Evolutionary conservation across 1,140 invertebrate genomes (phyloP), one percentile per base, ranked within the genome.

Genomic region (Drosophila nigrodunni): DNA sequence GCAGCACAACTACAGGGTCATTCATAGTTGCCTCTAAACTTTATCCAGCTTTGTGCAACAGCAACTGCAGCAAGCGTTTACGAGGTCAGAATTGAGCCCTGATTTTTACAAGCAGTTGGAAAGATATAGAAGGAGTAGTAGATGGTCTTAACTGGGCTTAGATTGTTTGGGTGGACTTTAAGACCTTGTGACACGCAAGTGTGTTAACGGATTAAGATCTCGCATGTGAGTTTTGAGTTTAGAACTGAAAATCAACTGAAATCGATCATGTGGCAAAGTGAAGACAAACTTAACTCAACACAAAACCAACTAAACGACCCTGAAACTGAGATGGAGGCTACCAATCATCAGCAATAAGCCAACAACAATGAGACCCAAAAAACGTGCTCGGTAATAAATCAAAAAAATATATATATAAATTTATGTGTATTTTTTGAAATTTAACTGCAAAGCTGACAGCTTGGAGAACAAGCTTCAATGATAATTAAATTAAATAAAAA

Each of bases 31-130:
- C 18, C 18, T 21, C 1, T 2, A 21, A 21, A 21, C 18, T 21
- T 21, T 21, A 2, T 2, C 18, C 18, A 21, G 18, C 18, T 21
- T 21, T 21, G 18, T 69, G 71, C 47, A 62, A 57, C 52, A 50
- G 39, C 13, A 44, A 78, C 34, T 34, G 60, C 66, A 50, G 64
- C 65, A 61, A 52, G 44, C 64, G 44, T 66, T 77, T 44, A 67
- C 77, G 74, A 83, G 81, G 81, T 83, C 81, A 85, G 74, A 54
- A 77, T 67, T 55, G 65, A 74, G 35, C 65, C 71, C 57, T 74
- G 71, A 74, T 74, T 74, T 69, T 50, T 43, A 66, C 61, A 54
- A 34, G 9, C 59, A 34, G 64, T 60, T 55, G 18, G 47, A 30
- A 35, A 30, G 7, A 34, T 13, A 7, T 43, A 11, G 25, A 5